Evolutionary conservation across 2,888 invertebrate species (phyloP), one percentile per base, ranked within the genome.

Genomic region (Ephialtes manifestator): DNA sequence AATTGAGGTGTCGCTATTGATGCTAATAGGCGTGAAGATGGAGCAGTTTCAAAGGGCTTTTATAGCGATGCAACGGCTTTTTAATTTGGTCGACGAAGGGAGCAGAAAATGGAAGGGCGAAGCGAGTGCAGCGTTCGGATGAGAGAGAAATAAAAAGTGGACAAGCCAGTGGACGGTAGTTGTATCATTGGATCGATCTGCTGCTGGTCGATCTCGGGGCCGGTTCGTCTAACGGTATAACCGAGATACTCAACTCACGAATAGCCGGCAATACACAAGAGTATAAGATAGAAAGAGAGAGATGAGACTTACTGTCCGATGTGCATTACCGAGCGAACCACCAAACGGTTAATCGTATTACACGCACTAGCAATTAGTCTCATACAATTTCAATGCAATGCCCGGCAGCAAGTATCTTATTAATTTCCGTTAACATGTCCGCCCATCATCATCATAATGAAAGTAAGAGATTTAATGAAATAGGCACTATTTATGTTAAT

Each of bases 291-390:
- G 58, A 65, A 11, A 20, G 13, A 65, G 18, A 39, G 11, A 39
- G n/a, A n/a, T 24, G 43, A 35, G 20, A 1, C 10, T 10, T 20
- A 20, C 18, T 39, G 18, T 10, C 35, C 39, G 63, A 1, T 20
- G 39, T 39, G 65, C 65, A 39, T 71, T 39, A 72, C 67, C 48
- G 39, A 60, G 31, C 70, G 70, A 79, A 65, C 46, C 74, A 88
- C 35, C 39, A 39, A 90, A 90, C 90, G 88, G 91, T 92, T 90
- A 91, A 91, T 91, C 90, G 91, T 90, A 88, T 90, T 89, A 91
- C 89, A 90, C 90, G 91, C 82, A 89, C 86, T 87, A 89, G 89
- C 90, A 92, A 91, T 91, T 91, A 91, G 90, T 90, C 88, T 88
- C 87, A 82, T 82, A n/a, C n/a, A 39, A 63, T 67, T 87, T 75